Conservation (phyloP, 2,888 invertebrate genomes). For the Tortrix viridana region DNA sequence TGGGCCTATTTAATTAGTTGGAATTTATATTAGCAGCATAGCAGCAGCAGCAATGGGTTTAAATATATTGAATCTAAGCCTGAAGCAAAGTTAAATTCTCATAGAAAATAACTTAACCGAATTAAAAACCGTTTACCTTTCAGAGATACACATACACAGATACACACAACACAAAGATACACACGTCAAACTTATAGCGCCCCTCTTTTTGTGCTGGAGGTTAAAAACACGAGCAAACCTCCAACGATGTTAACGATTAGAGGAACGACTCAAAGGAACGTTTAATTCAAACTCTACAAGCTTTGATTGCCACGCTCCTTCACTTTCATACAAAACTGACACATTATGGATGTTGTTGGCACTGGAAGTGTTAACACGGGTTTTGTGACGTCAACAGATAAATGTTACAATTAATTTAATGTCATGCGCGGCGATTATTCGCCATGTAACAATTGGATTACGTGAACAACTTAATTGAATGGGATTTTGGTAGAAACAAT, state of each 20-base stretch:
- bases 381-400: constrained; percentile 3
- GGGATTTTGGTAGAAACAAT: neutral
- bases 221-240: neutral
- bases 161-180: no score
- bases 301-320: neutral
- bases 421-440: neutral
- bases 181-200: no score
- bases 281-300: constrained; percentile 2
- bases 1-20: no score
- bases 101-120: no score
- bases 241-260: neutral
- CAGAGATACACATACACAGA: no score
- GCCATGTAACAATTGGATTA: constrained; percentile 11
- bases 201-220: no score
- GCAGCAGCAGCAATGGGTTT: no score
- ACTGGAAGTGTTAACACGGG: constrained; percentile 1
- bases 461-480: constrained; percentile 5
- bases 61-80: neutral
- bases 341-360: no score
- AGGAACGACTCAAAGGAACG: neutral
- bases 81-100: neutral
- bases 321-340: no score
- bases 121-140: no score
- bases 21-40: no score
- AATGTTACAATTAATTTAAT: constrained; percentile 22